These are phyloP conservation scores for Fopius arisanus DNA, from an alignment of 1,140 invertebrate species.

Conservation along the genomic window DNA sequence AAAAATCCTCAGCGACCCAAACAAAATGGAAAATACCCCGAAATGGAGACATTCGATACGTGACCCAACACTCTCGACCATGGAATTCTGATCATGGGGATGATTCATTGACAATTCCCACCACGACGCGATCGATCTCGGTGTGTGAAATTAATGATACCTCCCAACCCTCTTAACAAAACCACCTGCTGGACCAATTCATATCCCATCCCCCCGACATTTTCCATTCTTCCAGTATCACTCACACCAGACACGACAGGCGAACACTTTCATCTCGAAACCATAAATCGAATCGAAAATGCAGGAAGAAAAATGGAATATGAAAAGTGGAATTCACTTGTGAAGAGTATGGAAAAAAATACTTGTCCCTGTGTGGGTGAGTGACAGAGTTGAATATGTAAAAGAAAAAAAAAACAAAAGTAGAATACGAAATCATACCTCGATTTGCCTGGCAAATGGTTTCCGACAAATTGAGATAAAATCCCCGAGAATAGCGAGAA, in stretches of 20 bases:
- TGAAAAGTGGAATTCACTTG: no score
- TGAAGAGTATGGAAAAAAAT: no score
- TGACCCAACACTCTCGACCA: constrained; percentile 39
- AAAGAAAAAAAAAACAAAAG: not conserved
- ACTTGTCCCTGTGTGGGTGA: no score
- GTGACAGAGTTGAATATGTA: not conserved
- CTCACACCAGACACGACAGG: not conserved
- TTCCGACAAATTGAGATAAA: not conserved
- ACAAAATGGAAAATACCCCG: not conserved
- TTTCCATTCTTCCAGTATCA: constrained; percentile 5
- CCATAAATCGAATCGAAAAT: not conserved
- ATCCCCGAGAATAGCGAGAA: not conserved
- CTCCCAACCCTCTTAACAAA: constrained; percentile 11
- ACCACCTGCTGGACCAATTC: constrained; percentile 30
- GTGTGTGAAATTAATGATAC: constrained; percentile 41
- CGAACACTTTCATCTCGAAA: not conserved
- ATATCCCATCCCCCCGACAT: not conserved
- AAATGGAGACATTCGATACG: constrained; percentile 39
- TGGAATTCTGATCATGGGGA: constrained; percentile 36
- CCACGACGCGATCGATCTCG: constrained; percentile 43
- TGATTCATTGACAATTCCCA: constrained; percentile 44
- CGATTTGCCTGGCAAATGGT: not conserved
- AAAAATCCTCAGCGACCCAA: not conserved
- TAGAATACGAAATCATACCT: not conserved
- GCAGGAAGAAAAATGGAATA: not conserved